Evolutionary conservation across 2,888 invertebrate species (phyloP).

Genomic region (Trilocha varians): DNA sequence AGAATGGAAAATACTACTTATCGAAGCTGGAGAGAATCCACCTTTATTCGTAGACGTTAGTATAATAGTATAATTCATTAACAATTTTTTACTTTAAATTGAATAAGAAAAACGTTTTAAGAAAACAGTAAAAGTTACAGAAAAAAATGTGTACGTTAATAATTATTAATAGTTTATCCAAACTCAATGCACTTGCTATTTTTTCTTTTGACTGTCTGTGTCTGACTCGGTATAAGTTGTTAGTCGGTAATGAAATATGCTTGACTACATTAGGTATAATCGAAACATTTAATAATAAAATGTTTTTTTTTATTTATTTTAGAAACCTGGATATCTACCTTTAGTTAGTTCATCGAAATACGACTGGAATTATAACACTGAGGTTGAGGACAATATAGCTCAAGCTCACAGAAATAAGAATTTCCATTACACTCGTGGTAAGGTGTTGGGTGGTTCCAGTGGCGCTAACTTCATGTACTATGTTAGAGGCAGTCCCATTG

Average conservation of each 20-base stretch:
- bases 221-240: too few species aligned
- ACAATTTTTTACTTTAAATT: too few species aligned
- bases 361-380: conserved; percentile 20
- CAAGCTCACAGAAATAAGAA: conserved; percentile 20
- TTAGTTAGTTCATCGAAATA: conserved; percentile 9
- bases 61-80: too few species aligned
- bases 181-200: too few species aligned
- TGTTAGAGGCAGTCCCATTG: conserved; percentile 73
- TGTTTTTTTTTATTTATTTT: too few species aligned
- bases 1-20: conserved; percentile 22
- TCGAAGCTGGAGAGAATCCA: conserved; percentile 29
- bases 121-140: too few species aligned
- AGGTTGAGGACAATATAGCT: conserved; percentile 21
- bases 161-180: too few species aligned
- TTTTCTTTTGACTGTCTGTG: too few species aligned
- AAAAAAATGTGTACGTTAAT: too few species aligned
- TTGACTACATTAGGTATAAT: conserved; percentile 17
- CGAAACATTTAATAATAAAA: too few species aligned
- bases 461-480: conserved; percentile 77
- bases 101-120: too few species aligned
- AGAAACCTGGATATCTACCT: conserved; percentile 23
- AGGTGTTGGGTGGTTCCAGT: conserved; percentile 77
- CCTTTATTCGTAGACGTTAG: conserved; percentile 28
- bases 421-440: conserved; percentile 68
- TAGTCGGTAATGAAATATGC: conserved; percentile 24